Base-by-base conservation (phyloP, 35 echinoderm and acorn worm species). In the Ophiothrix spiculata region DNA sequence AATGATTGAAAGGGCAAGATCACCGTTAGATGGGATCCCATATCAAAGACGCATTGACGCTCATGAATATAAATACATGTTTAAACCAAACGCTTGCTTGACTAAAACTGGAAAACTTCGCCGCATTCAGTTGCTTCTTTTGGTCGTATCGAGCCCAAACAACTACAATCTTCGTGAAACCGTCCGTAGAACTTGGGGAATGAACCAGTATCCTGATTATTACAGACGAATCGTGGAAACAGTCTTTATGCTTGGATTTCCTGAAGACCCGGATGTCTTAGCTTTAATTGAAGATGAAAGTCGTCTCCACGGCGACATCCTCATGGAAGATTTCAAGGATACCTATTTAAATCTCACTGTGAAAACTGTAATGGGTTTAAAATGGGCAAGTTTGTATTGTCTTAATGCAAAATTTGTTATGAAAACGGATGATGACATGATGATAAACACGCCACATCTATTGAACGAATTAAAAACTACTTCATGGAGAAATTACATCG, bases 371-470 rank as follows among this genome's bases (percentile, higher is more conserved):
- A 93, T 93, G 95, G 91, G 95, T 17, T 35, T 97, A 1, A 97
- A 97, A 64, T 97, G 95, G 95, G 90, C 81, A 1, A 90, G 83
- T 41, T 73, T 46, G 41, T 87, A 87, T 75, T 97, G 95, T 74
- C 88, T 76, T 4, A 77, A 80, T 1, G 87, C 88, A 16, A 90
- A 88, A 41, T 97, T 90, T 79, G 95, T 97, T 4, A 93, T 97
- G 88, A 97, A 97, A 38, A 92, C 90, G 15, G 95, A 97, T 60
- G 95, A 92, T 29, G 95, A 97, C 56, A 90, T 97, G 87, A 83
- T 88, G 21, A 39, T 93, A 4, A 90, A 90, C 54, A 80, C 74
- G 33, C 78, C 74, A 17, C 86, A 69, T 40, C 56, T 93, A 29
- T 38, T 97, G 4, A 36, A 79, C 0, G 87, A 84, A 37, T 37